A percentile compares a stretch with the other conserved stretches of the same genome.
These are phyloP conservation scores for Pipistrellus nathusii DNA, from an alignment of 2,797 vertebrate genomes.

Conservation along the genomic window DNA sequence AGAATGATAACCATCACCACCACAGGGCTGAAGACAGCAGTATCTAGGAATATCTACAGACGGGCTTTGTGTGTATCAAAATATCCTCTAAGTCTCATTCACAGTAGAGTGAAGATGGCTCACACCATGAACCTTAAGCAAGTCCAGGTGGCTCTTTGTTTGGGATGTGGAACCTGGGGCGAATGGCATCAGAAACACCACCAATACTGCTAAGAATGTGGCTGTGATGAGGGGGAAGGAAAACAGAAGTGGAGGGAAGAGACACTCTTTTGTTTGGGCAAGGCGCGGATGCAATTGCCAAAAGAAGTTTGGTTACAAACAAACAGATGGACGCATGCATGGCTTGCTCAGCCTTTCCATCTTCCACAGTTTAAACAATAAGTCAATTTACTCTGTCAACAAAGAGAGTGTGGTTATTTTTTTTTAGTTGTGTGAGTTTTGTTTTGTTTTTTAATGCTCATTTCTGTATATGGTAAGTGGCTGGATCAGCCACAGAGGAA, in stretches of 20 bases:
- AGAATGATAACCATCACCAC: not conserved
- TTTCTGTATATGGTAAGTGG: not conserved
- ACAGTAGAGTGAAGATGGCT: not conserved
- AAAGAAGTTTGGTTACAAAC: conserved; percentile 13
- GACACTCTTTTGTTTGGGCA: not conserved
- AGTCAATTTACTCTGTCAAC: not conserved
- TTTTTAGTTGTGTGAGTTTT: not conserved
- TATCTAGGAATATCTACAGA: not conserved
- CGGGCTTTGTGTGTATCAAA: not conserved
- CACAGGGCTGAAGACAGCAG: not conserved
- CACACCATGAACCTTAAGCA: not conserved
- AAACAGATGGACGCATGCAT: not conserved
- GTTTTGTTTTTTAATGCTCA: not conserved
- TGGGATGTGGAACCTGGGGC: not conserved
- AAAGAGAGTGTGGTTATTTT: not conserved
- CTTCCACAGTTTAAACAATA: conserved; percentile 32
- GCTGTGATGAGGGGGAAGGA: not conserved
- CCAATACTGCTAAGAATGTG: not conserved
- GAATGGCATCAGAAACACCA: not conserved
- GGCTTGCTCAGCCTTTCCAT: conserved; percentile 20
- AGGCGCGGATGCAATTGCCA: not conserved
- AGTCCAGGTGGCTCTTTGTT: not conserved
- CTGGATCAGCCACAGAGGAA: not conserved
- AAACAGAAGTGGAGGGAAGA: conserved; percentile 2
- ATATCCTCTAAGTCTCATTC: not conserved